These are phyloP conservation scores for Xenopus laevis DNA, from an alignment of 2,113 vertebrate species.

Conservation along the genomic window DNA sequence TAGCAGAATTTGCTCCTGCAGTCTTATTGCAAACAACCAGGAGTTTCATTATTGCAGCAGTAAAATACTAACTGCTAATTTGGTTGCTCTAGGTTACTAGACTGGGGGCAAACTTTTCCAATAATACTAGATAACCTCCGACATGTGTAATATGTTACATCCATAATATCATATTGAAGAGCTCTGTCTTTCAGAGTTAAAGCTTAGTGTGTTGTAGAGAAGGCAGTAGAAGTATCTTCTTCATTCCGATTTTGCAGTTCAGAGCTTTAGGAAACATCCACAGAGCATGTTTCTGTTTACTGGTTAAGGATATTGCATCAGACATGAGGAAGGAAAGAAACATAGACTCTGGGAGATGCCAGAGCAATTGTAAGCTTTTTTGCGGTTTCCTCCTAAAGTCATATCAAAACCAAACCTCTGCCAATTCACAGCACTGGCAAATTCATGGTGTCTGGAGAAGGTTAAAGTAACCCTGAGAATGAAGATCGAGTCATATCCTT, in stretches of 20 bases:
- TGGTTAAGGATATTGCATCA: constrained; percentile 36
- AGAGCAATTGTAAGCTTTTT: constrained; percentile 74
- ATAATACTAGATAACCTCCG: too few species aligned
- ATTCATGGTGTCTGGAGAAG: constrained; percentile 66
- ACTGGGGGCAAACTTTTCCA: too few species aligned
- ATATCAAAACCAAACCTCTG: constrained; percentile 64
- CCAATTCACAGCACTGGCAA: constrained; percentile 64
- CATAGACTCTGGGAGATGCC: constrained; percentile 47
- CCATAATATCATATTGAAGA: too few species aligned
- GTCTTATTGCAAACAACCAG: too few species aligned
- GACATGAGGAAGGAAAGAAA: constrained; percentile 30
- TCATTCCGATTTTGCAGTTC: constrained; percentile 12
- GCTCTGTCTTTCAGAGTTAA: too few species aligned
- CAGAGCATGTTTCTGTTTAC: constrained; percentile 12
- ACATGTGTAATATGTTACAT: too few species aligned
- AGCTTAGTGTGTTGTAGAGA: not conserved
- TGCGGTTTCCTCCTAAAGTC: constrained; percentile 80
- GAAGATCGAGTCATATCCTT: constrained; percentile 72
- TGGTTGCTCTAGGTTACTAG: too few species aligned
- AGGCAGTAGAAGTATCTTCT: not conserved
- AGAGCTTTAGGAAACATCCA: not conserved
- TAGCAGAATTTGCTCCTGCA: too few species aligned
- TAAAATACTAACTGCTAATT: too few species aligned
- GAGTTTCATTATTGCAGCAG: too few species aligned
- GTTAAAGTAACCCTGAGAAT: constrained; percentile 48